A percentile compares a stretch with the other conserved stretches of the same genome.
phyloP scores from a whole-genome alignment of 2,888 invertebrate species.

The Apodemia hepburni region DNA sequence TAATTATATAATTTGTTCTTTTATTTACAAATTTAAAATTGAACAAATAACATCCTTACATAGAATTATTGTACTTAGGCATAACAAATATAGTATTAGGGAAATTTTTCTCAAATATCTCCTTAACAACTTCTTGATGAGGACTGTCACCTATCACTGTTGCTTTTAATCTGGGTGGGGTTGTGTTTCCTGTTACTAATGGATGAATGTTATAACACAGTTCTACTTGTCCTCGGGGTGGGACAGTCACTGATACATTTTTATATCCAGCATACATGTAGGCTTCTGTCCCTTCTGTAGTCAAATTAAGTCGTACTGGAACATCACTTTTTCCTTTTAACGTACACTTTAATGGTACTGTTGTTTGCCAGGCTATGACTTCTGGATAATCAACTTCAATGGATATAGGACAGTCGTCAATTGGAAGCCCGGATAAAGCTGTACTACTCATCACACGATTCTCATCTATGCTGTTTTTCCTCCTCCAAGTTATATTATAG shows the following conservation, averaged over 20 bases:
- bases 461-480: conserved; percentile 48
- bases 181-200: conserved; percentile 86
- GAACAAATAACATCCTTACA: conserved; percentile 36
- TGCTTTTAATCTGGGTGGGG: conserved; percentile 82
- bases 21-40: conserved; percentile 60
- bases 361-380: conserved; percentile 86
- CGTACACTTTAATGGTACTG: conserved; percentile 85
- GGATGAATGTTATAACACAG: conserved; percentile 91
- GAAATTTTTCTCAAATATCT: conserved; percentile 73
- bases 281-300: conserved; percentile 91
- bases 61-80: conserved; percentile 70
- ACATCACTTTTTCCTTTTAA: conserved; percentile 86
- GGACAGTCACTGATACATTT: conserved; percentile 83
- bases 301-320: conserved; percentile 86
- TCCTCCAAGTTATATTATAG: conserved; percentile 69
- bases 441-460: conserved; percentile 75
- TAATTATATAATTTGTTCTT: conserved; percentile 59
- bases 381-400: conserved; percentile 84
- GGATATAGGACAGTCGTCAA: conserved; percentile 82
- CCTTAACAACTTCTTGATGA: conserved; percentile 59
- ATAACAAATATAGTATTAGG: conserved; percentile 76
- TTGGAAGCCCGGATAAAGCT: conserved; percentile 75
- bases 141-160: conserved; percentile 64
- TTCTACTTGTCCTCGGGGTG: conserved; percentile 81
- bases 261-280: conserved; percentile 98